A percentile compares a stretch with the other conserved stretches of the same genome.
Conservation (phyloP, 2,888 invertebrate species). For the Dromius quadrimaculatus region DNA sequence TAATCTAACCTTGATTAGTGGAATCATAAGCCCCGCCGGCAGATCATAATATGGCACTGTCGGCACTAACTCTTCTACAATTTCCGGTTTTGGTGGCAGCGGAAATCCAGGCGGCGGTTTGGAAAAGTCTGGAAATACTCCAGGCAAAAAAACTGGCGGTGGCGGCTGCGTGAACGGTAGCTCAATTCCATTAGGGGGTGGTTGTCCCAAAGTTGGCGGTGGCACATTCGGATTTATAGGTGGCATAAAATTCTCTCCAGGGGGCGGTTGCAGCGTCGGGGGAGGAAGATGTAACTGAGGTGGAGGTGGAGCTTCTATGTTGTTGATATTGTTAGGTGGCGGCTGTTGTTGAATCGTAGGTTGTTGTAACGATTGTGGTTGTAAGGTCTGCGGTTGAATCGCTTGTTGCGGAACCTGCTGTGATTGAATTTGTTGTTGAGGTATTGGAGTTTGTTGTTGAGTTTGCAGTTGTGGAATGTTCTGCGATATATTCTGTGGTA, state of each 20-base stretch:
- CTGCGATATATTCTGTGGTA: conserved; percentile 58
- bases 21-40: conserved; percentile 97
- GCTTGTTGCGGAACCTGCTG: conserved; percentile 60
- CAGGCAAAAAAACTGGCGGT: conserved; percentile 70
- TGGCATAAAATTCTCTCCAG: conserved; percentile 56
- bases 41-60: conserved; percentile 96
- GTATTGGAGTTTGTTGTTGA: conserved; percentile 58
- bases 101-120: conserved; percentile 88
- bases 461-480: conserved; percentile 59
- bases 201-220: conserved; percentile 61
- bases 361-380: conserved; percentile 57
- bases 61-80: conserved; percentile 80
- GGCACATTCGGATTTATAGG: conserved; percentile 63
- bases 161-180: conserved; percentile 70
- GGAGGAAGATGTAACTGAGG: conserved; percentile 10
- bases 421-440: conserved; percentile 52
- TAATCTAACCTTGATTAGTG: conserved; percentile 92
- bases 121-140: conserved; percentile 82
- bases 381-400: conserved; percentile 62
- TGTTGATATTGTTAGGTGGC: background rate
- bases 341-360: background rate
- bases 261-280: background rate
- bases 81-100: conserved; percentile 63
- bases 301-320: conserved; percentile 45
- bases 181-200: conserved; percentile 61